Conservation (phyloP, 2,888 invertebrate species). For the Trypoxylon attenuatum region DNA sequence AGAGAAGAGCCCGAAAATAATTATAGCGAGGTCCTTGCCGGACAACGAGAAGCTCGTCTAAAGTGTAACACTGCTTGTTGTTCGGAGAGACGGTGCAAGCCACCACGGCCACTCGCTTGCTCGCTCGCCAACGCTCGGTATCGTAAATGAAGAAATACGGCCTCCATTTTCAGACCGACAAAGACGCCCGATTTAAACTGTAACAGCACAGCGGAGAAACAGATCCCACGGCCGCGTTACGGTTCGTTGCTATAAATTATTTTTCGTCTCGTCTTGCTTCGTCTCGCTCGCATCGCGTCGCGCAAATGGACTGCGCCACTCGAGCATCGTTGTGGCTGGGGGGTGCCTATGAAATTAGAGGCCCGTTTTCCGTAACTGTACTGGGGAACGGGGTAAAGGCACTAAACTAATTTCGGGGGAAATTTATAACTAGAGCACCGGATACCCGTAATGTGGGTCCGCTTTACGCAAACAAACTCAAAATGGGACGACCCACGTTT, state of each 20-base stretch:
- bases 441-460: slow-evolving; percentile 22
- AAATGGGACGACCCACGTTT: slow-evolving; percentile 35
- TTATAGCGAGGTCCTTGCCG: slow-evolving; percentile 22
- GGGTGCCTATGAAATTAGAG: slow-evolving; percentile 38
- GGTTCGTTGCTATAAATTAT: slow-evolving; percentile 65
- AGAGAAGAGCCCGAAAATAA: slow-evolving; percentile 45
- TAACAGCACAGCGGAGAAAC: slow-evolving; percentile 63
- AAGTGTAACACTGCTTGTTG: slow-evolving; percentile 48
- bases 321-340: not conserved
- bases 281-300: not conserved
- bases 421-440: slow-evolving; percentile 64
- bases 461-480: slow-evolving; percentile 55
- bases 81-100: not conserved
- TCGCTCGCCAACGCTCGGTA: not conserved
- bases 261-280: slow-evolving; percentile 46
- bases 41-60: slow-evolving; percentile 42
- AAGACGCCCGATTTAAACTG: slow-evolving; percentile 65
- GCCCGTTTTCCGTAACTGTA: slow-evolving; percentile 63
- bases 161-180: slow-evolving; percentile 13
- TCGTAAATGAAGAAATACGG: slow-evolving; percentile 46
- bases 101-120: not conserved
- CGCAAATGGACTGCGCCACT: not conserved
- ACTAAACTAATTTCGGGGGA: slow-evolving; percentile 59
- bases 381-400: slow-evolving; percentile 61
- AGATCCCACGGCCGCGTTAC: slow-evolving; percentile 53